These are phyloP conservation scores for Belgica antarctica DNA, from an alignment of 2,888 invertebrate species.

Conservation along the genomic window DNA sequence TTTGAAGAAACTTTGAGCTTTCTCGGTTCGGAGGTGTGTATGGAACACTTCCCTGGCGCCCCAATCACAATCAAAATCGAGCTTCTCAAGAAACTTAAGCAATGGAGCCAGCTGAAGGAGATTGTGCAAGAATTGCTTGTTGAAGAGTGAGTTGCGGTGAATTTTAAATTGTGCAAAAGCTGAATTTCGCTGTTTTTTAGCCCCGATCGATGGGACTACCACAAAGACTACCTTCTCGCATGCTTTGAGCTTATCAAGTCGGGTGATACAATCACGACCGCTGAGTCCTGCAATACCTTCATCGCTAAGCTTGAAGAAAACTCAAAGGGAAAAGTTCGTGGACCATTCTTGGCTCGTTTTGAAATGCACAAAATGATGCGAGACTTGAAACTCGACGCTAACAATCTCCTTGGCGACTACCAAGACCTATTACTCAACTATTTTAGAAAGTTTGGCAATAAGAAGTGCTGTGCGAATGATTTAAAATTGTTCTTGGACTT, in stretches of 20 bases:
- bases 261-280: slow-evolving; percentile 45
- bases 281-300: slow-evolving; percentile 52
- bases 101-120: slow-evolving; percentile 72
- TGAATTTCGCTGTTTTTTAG: slow-evolving; percentile 51
- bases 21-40: slow-evolving; percentile 73
- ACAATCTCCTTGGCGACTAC: slow-evolving; percentile 62
- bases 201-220: slow-evolving; percentile 72
- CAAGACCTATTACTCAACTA: slow-evolving; percentile 73
- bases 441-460: slow-evolving; percentile 75
- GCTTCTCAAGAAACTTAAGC: slow-evolving; percentile 68
- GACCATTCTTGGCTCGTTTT: slow-evolving; percentile 80
- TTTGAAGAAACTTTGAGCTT: slow-evolving; percentile 77
- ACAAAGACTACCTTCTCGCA: slow-evolving; percentile 69
- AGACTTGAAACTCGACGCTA: slow-evolving; percentile 58
- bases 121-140: slow-evolving; percentile 71
- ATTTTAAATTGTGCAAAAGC: slow-evolving; percentile 1
- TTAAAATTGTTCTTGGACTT: slow-evolving; percentile 71
- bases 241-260: slow-evolving; percentile 63
- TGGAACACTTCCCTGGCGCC: slow-evolving; percentile 66
- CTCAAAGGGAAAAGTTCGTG: slow-evolving; percentile 63
- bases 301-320: slow-evolving; percentile 55
- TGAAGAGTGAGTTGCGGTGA: slow-evolving; percentile 63
- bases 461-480: slow-evolving; percentile 83
- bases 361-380: slow-evolving; percentile 68
- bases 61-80: slow-evolving; percentile 70